phyloP scores from a whole-genome alignment of 1,140 invertebrate genomes.

The Lucilia sericata region DNA sequence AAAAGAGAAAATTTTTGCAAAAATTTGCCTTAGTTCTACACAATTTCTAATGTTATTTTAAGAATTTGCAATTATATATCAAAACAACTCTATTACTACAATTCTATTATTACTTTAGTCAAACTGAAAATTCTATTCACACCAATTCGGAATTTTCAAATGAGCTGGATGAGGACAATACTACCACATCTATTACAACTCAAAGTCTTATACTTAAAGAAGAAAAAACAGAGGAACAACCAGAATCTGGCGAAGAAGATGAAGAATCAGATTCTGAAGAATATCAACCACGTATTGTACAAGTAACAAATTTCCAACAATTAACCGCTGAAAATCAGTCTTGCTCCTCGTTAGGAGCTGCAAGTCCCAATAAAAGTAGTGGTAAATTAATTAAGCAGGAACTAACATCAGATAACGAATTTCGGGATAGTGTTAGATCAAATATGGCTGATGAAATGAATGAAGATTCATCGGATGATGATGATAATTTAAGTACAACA shows the following conservation, averaged over 20 bases:
- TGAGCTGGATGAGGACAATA: background rate
- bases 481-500: background rate
- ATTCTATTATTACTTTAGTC: background rate
- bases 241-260: background rate
- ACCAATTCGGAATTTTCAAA: slow-evolving; percentile 17
- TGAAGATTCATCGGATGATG: slow-evolving; percentile 15
- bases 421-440: slow-evolving; percentile 36
- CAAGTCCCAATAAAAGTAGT: background rate
- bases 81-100: background rate
- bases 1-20: background rate
- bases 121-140: background rate
- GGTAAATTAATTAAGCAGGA: slow-evolving; percentile 52
- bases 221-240: background rate
- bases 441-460: background rate
- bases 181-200: background rate
- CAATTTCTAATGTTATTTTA: too few species aligned
- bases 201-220: background rate
- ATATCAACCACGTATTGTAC: slow-evolving; percentile 61
- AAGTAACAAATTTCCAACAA: slow-evolving; percentile 62
- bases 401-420: slow-evolving; percentile 48
- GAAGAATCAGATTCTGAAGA: slow-evolving; percentile 39
- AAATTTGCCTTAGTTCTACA: background rate
- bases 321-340: slow-evolving; percentile 24
- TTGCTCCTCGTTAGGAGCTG: background rate
- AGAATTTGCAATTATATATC: background rate